Percentiles rank a stretch among this genome's conserved stretches.
Conservation (phyloP, 2,113 vertebrate species). For the Jaculus jaculus region DNA sequence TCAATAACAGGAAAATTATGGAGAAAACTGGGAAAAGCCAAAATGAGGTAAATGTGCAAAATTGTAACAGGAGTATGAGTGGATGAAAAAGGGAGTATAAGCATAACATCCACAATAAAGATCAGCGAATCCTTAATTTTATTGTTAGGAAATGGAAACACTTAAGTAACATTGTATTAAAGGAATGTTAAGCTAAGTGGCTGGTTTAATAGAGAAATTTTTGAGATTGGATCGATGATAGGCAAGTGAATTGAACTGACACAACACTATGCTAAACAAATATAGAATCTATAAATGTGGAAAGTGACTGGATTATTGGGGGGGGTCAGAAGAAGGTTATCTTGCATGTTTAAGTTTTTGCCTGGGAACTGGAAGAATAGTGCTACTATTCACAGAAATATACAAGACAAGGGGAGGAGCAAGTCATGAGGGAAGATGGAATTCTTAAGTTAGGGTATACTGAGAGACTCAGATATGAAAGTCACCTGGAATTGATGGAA, state of each 20-base stretch:
- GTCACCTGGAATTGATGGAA: not conserved
- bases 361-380: not conserved
- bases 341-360: not conserved
- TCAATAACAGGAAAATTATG: constrained; percentile 3
- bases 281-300: not conserved
- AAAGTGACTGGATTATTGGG: not conserved
- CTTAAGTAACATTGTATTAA: not conserved
- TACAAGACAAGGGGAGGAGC: not conserved
- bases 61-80: not conserved
- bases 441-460: not conserved
- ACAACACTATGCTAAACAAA: not conserved
- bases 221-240: not conserved
- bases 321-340: not conserved
- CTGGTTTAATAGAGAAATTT: not conserved
- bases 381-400: not conserved
- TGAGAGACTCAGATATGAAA: constrained; percentile 8
- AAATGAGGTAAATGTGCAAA: not conserved
- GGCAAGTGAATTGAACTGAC: not conserved
- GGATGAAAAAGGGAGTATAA: not conserved
- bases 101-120: not conserved
- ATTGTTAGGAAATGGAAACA: constrained; percentile 5
- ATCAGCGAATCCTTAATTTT: not conserved
- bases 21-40: not conserved
- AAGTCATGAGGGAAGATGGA: not conserved
- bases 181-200: not conserved